These are phyloP conservation scores for Heteractis magnifica DNA, from an alignment of 92 coral and sea anemone genomes.

Conservation along the genomic window DNA sequence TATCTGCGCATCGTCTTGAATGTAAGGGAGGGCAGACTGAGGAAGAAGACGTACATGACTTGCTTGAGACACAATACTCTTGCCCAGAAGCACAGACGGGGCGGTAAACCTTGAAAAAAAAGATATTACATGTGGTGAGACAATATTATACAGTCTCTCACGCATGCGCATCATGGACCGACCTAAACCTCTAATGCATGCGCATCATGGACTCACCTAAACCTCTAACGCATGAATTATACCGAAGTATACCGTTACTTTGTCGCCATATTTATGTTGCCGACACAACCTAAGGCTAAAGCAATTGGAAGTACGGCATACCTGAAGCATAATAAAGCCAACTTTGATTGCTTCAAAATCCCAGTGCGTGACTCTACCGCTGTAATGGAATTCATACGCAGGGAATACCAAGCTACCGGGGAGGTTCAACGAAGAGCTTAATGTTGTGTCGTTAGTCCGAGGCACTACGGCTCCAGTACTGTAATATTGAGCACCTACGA, in stretches of 20 bases:
- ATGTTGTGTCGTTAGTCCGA: conserved; percentile 53
- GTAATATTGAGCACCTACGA: conserved; percentile 69
- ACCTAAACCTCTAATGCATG: too few species aligned
- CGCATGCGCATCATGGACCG: too few species aligned
- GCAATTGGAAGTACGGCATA: not conserved
- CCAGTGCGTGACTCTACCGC: conserved; percentile 83
- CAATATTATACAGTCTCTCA: not conserved
- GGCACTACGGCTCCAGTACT: conserved; percentile 73
- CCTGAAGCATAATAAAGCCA: conserved; percentile 75
- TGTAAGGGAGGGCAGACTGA: conserved; percentile 33
- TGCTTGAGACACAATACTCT: conserved; percentile 60
- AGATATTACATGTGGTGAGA: not conserved
- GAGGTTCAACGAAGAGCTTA: conserved; percentile 14
- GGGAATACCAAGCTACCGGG: conserved; percentile 61
- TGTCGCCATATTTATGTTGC: not conserved
- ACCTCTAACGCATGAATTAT: too few species aligned
- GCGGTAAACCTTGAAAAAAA: conserved; percentile 54
- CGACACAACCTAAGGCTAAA: too few species aligned
- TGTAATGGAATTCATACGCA: conserved; percentile 61
- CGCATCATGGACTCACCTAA: too few species aligned
- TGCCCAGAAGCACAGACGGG: conserved; percentile 59
- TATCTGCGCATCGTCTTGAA: conserved; percentile 44
- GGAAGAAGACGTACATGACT: conserved; percentile 49
- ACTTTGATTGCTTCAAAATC: conserved; percentile 72
- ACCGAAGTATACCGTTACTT: too few species aligned